Evolutionary conservation across 2,888 invertebrate species (phyloP).

Genomic region (Altica lythri): DNA sequence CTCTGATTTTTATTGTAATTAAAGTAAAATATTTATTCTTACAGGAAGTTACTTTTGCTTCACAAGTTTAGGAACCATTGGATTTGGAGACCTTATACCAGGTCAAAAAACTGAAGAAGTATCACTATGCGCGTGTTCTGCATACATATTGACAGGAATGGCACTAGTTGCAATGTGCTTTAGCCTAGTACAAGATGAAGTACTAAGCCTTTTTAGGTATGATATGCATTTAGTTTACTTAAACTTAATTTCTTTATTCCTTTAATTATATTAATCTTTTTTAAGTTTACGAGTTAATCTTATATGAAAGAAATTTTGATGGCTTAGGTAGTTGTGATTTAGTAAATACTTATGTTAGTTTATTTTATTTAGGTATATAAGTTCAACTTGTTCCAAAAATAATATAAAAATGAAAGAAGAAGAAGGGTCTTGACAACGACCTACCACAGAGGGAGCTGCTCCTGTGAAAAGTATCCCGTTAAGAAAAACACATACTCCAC

Average conservation of each 20-base stretch:
- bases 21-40: constrained; percentile 7
- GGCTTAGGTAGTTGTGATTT: no score
- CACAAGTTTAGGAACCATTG: constrained; percentile 76
- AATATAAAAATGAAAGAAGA: constrained; percentile 55
- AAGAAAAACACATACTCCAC: constrained; percentile 50
- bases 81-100: constrained; percentile 80
- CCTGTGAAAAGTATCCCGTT: constrained; percentile 55
- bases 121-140: constrained; percentile 77
- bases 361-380: constrained; percentile 52
- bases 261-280: no score
- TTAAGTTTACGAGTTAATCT: no score
- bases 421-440: constrained; percentile 63
- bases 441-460: constrained; percentile 58
- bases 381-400: constrained; percentile 46
- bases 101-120: constrained; percentile 66
- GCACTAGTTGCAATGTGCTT: constrained; percentile 87
- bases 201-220: constrained; percentile 59
- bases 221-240: no score
- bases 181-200: constrained; percentile 81
- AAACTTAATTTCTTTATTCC: no score
- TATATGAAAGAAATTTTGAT: no score
- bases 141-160: constrained; percentile 83
- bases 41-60: constrained; percentile 73
- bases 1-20: neutral
- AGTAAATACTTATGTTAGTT: no score